phyloP scores from a whole-genome alignment of 2,797 vertebrate species.

The Sardinella longiceps region DNA sequence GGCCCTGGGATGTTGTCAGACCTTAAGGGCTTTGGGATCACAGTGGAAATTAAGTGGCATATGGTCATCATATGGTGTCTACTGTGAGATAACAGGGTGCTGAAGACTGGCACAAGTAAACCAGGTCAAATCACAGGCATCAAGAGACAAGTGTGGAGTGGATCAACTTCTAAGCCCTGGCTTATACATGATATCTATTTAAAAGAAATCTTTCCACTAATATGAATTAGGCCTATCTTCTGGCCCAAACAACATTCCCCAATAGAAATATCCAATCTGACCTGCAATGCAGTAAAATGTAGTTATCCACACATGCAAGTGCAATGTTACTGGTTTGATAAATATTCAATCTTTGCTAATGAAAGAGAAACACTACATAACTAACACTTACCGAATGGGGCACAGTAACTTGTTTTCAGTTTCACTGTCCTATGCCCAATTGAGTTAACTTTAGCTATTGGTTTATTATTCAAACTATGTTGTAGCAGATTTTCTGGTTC shows the following conservation, averaged over 20 bases:
- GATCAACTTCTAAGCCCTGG: conserved; percentile 32
- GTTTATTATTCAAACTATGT: too few relatives aligned
- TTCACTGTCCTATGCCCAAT: too few relatives aligned
- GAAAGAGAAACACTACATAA: too few relatives aligned
- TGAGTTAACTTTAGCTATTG: too few relatives aligned
- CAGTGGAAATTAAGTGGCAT: conserved; percentile 51
- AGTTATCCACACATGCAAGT: neutral
- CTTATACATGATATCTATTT: neutral
- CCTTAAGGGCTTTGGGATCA: conserved; percentile 49
- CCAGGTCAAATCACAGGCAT: conserved; percentile 55
- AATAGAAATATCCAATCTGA: neutral
- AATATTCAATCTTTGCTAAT: too few relatives aligned
- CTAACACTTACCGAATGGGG: too few relatives aligned
- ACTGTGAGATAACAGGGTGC: conserved; percentile 47
- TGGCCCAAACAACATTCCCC: neutral
- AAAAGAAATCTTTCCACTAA: neutral
- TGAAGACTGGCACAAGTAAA: conserved; percentile 54
- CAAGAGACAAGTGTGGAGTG: conserved; percentile 13
- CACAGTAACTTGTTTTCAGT: too few relatives aligned
- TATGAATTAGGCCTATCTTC: neutral
- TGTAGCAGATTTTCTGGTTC: too few relatives aligned
- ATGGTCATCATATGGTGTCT: conserved; percentile 59
- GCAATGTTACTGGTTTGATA: too few relatives aligned
- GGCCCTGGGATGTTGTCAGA: conserved; percentile 40
- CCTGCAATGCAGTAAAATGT: neutral